These are phyloP conservation scores for Margaritifera margaritifera DNA, from an alignment of 2,888 invertebrate species.

Conservation along the genomic window DNA sequence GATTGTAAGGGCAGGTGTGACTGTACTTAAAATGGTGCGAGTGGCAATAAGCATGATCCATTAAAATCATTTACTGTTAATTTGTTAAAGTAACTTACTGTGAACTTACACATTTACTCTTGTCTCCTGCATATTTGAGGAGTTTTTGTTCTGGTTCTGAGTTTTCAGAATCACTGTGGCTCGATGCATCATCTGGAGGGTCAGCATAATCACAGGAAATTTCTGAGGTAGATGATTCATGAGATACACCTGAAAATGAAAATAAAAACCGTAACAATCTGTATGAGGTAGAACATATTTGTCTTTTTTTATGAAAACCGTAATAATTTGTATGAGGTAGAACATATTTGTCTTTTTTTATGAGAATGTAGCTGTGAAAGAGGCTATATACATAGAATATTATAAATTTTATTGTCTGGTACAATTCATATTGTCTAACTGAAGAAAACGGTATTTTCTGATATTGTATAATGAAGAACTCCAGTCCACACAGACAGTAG, in stretches of 20 bases:
- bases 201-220: constrained; percentile 97
- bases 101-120: constrained; percentile 53
- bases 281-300: not conserved
- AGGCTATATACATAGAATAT: too few relatives aligned
- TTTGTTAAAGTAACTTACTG: not conserved
- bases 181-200: constrained; percentile 86
- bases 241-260: constrained; percentile 48
- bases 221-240: constrained; percentile 73
- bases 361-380: too few relatives aligned
- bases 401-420: too few relatives aligned
- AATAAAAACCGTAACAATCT: not conserved
- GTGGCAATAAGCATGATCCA: too few relatives aligned
- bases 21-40: too few relatives aligned
- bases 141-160: constrained; percentile 69
- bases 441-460: too few relatives aligned
- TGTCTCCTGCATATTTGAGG: constrained; percentile 62
- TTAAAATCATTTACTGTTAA: too few relatives aligned
- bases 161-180: constrained; percentile 81
- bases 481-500: too few relatives aligned
- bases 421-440: too few relatives aligned
- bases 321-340: not conserved
- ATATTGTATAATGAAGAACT: too few relatives aligned
- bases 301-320: not conserved
- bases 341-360: not conserved
- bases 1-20: too few relatives aligned